Percentiles rank a stretch among this genome's conserved stretches.
phyloP scores from a whole-genome alignment of 2,888 invertebrate genomes.

The Cephus rjabovi region DNA sequence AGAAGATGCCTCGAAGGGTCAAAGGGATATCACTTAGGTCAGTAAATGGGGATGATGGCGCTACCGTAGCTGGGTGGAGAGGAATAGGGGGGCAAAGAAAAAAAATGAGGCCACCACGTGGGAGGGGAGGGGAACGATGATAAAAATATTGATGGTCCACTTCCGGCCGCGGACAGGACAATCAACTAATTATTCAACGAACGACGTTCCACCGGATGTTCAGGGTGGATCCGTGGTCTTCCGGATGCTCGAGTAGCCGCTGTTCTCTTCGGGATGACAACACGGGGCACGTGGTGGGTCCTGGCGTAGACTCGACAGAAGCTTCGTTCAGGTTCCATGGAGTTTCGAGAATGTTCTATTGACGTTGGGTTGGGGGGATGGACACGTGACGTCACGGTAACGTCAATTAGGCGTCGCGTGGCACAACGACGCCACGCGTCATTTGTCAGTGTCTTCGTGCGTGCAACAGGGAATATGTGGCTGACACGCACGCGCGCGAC shows the following conservation, averaged over 20 bases:
- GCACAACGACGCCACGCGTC: slow-evolving; percentile 59
- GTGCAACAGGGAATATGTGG: not conserved
- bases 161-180: slow-evolving; percentile 56
- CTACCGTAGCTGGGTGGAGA: not conserved
- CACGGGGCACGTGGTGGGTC: not conserved
- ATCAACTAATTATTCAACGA: slow-evolving; percentile 61
- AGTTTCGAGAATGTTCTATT: not conserved
- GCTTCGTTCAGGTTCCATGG: not conserved
- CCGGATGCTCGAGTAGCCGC: not conserved
- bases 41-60: not conserved
- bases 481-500: slow-evolving; percentile 5
- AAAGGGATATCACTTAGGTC: slow-evolving; percentile 8
- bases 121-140: not conserved
- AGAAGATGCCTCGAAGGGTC: slow-evolving; percentile 2
- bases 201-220: not conserved
- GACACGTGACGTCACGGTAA: slow-evolving; percentile 65
- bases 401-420: slow-evolving; percentile 66
- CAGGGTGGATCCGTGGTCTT: not conserved
- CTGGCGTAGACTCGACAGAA: not conserved
- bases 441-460: slow-evolving; percentile 55
- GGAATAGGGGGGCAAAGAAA: not conserved
- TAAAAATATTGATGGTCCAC: slow-evolving; percentile 48
- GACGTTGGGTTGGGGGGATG: not conserved
- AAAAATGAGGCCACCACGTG: not conserved
- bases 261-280: not conserved